Percentiles rank a stretch among this genome's conserved stretches.
These are phyloP conservation scores for Trachelus troglodyta DNA, from an alignment of 2,888 invertebrate species.

Conservation along the genomic window DNA sequence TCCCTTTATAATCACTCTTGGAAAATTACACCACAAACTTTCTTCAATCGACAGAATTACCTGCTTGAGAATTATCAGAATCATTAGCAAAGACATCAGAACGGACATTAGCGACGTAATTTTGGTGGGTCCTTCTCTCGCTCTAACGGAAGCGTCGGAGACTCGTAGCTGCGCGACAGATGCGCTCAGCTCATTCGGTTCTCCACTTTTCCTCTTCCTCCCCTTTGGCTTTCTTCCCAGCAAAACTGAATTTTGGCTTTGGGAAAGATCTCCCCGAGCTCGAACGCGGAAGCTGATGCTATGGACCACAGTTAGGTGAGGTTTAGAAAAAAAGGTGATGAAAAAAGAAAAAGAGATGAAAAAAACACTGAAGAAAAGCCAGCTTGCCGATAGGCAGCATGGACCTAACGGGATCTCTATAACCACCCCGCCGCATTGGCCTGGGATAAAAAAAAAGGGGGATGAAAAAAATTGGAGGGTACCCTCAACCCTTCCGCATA, in stretches of 20 bases:
- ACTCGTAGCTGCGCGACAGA: background rate
- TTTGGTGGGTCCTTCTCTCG: background rate
- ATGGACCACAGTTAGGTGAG: conserved; percentile 48
- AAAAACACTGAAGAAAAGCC: conserved; percentile 18
- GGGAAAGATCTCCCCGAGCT: conserved; percentile 11
- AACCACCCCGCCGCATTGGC: conserved; percentile 36
- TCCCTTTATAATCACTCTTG: background rate
- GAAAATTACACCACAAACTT: background rate
- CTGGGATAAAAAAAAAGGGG: conserved; percentile 12
- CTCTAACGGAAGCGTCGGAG: background rate
- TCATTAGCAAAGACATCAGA: background rate
- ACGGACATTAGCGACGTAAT: background rate
- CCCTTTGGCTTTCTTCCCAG: background rate
- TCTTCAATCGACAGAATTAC: background rate
- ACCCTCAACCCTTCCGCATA: conserved; percentile 51
- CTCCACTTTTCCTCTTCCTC: background rate
- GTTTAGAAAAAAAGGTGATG: conserved; percentile 23
- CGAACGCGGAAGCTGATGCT: conserved; percentile 50
- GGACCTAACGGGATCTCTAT: conserved; percentile 45
- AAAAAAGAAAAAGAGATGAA: conserved; percentile 24
- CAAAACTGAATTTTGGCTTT: conserved; percentile 1
- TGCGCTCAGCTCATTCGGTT: background rate
- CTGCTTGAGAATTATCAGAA: background rate
- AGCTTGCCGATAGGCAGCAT: conserved; percentile 26
- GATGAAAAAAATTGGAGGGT: conserved; percentile 31